Base-by-base conservation (phyloP, 1,140 invertebrate species). In the Intoshia linei region DNA sequence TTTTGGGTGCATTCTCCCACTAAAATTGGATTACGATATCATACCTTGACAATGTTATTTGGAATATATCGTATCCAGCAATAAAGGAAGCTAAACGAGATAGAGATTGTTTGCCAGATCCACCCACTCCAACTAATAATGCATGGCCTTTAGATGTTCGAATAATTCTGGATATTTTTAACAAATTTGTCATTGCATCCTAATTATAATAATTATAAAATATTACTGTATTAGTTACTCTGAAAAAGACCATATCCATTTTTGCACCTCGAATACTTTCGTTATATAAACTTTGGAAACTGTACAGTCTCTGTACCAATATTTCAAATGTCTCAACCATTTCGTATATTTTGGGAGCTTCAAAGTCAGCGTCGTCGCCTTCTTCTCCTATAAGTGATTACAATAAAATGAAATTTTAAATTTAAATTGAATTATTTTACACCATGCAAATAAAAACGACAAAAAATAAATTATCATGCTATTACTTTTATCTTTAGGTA, bases 241-340 rank as follows among this genome's bases (percentile, higher is more conserved):
- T 78, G 53, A 92, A 92, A 59, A 90, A 92, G n/a, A 92, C 83
- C 21, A 92, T 61, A 61, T 92, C 81, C 78, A 90, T 84, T 35
- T 76, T 76, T 38, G 71, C 71, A 2, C 79, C 78, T 47, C 81
- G 63, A 32, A 87, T 72, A 66, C 77, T 81, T 64, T 90, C 83
- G 62, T 92, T 90, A 52, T 78, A 90, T 54, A 83, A 77, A 15
- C 72, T 62, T 42, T 84, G 62, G 53, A 81, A 90, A 70, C 74
- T 74, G 43, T 74, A 69, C 27, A 92, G 62, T 43, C 77, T 63
- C 46, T 83, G 75, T 42, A 69, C 57, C 11, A 87, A 56, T 41
- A 71, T 64, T 45, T 68, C 66, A 38, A 71, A 65, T 36, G 54
- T 48, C 44, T 66, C 69, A 40, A 90, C 46, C 24, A 76, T 74